A percentile compares a stretch with the other conserved stretches of the same genome.
Evolutionary conservation across 2,113 vertebrate species (phyloP).

Genomic region (Forbesichthys agassizii): DNA sequence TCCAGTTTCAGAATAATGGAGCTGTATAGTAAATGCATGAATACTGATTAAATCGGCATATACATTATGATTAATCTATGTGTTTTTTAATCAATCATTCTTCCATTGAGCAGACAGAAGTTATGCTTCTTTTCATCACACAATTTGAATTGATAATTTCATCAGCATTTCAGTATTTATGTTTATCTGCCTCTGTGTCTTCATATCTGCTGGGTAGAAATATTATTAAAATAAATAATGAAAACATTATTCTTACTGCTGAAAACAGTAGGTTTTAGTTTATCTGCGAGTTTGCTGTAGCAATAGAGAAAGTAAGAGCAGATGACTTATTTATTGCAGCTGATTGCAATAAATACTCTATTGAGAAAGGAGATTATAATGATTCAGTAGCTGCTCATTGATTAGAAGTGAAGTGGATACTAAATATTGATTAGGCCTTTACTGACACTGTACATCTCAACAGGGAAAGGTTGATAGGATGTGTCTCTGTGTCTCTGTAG

Average conservation of each 20-base stretch:
- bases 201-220: too few relatives aligned
- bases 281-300: not conserved
- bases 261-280: conserved; percentile 26
- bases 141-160: too few relatives aligned
- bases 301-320: not conserved
- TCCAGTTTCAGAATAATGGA: too few relatives aligned
- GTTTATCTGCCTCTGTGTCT: too few relatives aligned
- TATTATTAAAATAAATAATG: conserved; percentile 20
- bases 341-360: not conserved
- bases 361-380: not conserved
- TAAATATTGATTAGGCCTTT: conserved; percentile 2
- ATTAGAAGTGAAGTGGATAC: conserved; percentile 10
- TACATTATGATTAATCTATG: too few relatives aligned
- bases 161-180: too few relatives aligned
- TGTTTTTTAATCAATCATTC: too few relatives aligned
- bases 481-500: not conserved
- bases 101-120: too few relatives aligned
- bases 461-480: not conserved
- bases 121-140: too few relatives aligned
- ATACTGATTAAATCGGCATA: too few relatives aligned
- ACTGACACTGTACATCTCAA: conserved; percentile 7
- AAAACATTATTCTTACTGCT: conserved; percentile 36
- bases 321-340: not conserved
- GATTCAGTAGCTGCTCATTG: conserved; percentile 1
- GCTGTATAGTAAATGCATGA: too few relatives aligned